phyloP scores from a whole-genome alignment of 1,140 invertebrate genomes.

The Kradibia gibbosae region DNA sequence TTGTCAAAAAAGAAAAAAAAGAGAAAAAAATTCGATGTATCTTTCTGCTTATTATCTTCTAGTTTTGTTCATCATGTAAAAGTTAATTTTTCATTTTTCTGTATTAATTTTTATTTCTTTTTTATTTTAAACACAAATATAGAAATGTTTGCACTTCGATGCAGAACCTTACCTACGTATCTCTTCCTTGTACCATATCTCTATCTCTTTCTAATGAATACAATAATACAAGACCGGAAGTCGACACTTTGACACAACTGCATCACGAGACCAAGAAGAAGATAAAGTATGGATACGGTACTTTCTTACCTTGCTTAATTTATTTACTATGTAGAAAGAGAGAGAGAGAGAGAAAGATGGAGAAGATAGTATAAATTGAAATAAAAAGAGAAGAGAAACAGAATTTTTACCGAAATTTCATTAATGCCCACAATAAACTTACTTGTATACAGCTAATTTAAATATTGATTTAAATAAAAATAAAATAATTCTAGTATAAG shows the following conservation, averaged over 20 bases:
- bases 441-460: too few relatives aligned
- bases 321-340: constrained; percentile 2
- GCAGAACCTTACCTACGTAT: constrained; percentile 17
- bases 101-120: not conserved
- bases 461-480: too few relatives aligned
- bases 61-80: constrained; percentile 36
- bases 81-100: not conserved
- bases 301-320: constrained; percentile 26
- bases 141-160: constrained; percentile 35
- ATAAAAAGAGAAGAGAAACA: not conserved
- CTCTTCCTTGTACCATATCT: not conserved
- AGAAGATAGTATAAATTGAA: not conserved
- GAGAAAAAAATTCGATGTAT: not conserved
- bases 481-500: too few relatives aligned
- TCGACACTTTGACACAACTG: constrained; percentile 33
- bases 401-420: too few relatives aligned
- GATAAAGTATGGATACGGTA: constrained; percentile 30
- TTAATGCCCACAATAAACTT: too few relatives aligned
- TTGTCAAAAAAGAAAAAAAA: not conserved
- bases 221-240: constrained; percentile 46
- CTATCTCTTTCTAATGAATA: not conserved
- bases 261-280: not conserved
- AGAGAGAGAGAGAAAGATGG: not conserved
- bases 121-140: constrained; percentile 52
- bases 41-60: constrained; percentile 11